These are phyloP conservation scores for Drosophila trapezifrons DNA, from an alignment of 1,140 invertebrate species.

Conservation along the genomic window DNA sequence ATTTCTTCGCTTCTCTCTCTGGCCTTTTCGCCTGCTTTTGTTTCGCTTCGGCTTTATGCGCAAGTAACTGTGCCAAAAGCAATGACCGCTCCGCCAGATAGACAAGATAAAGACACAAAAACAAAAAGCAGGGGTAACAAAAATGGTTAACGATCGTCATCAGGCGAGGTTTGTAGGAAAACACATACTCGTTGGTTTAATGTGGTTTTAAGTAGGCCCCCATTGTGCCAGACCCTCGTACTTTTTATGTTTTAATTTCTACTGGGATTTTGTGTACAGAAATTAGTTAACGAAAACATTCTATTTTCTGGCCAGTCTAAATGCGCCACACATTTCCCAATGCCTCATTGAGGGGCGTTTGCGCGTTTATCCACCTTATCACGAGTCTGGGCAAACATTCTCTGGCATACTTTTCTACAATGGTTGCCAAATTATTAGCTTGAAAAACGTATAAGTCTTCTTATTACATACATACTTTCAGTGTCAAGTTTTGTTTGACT, in stretches of 20 bases:
- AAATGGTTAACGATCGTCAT: conserved; percentile 38
- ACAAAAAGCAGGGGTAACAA: conserved; percentile 17
- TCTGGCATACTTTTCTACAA: not conserved
- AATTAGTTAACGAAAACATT: conserved; percentile 29
- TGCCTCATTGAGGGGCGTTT: conserved; percentile 30
- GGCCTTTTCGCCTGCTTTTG: conserved; percentile 23
- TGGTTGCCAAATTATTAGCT: conserved; percentile 5
- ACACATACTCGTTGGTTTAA: conserved; percentile 46
- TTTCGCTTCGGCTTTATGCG: conserved; percentile 35
- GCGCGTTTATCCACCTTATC: conserved; percentile 10
- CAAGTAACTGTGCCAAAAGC: conserved; percentile 71
- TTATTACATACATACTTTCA: not conserved
- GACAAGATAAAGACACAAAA: conserved; percentile 57
- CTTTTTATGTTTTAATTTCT: conserved; percentile 40
- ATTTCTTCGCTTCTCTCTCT: conserved; percentile 20
- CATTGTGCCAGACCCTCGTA: conserved; percentile 31
- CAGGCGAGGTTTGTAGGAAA: conserved; percentile 23
- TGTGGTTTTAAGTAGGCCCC: conserved; percentile 63
- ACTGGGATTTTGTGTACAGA: conserved; percentile 16
- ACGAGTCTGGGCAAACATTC: conserved; percentile 15
- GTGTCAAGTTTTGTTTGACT: not conserved
- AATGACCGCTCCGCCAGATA: conserved; percentile 57
- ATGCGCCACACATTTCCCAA: conserved; percentile 51
- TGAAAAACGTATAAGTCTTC: too few relatives aligned
- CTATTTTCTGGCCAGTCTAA: conserved; percentile 1